A percentile compares a stretch with the other conserved stretches of the same genome.
These are phyloP conservation scores for Synergus japonicus DNA, from an alignment of 2,888 invertebrate species.

Conservation along the genomic window DNA sequence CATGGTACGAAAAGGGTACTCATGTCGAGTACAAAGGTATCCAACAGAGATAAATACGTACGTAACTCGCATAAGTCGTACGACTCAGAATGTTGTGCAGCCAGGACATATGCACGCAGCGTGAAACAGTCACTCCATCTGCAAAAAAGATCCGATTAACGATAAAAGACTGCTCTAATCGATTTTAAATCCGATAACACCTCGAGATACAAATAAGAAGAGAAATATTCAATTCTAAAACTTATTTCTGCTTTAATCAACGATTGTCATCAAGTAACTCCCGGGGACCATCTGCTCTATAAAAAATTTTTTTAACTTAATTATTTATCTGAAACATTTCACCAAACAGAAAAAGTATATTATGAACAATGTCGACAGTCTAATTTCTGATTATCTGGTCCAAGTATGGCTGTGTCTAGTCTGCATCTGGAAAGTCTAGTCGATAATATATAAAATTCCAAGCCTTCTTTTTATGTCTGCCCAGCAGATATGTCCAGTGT, in stretches of 20 bases:
- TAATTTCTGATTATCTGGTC: too few species aligned
- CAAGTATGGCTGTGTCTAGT: too few species aligned
- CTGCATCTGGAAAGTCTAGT: too few species aligned
- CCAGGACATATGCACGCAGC: conserved; percentile 60
- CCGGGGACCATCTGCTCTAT: not conserved
- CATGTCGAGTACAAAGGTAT: conserved; percentile 72
- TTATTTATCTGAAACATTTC: too few species aligned
- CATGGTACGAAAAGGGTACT: conserved; percentile 74
- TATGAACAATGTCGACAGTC: too few species aligned
- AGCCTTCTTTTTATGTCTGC: too few species aligned
- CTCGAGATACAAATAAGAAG: conserved; percentile 50
- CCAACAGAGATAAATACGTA: conserved; percentile 76
- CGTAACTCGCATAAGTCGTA: conserved; percentile 68
- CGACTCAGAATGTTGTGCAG: conserved; percentile 59
- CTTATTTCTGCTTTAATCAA: conserved; percentile 16
- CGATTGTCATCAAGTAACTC: not conserved
- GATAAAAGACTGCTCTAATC: conserved; percentile 60
- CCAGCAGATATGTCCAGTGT: too few species aligned
- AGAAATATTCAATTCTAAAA: conserved; percentile 18
- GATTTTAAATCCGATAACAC: conserved; percentile 60
- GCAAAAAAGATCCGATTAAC: conserved; percentile 61
- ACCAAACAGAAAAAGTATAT: too few species aligned
- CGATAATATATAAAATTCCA: too few species aligned
- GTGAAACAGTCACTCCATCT: conserved; percentile 59
- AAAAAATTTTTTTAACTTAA: too few species aligned